phyloP scores from a whole-genome alignment of 2,888 invertebrate species.

The Prosopocoilus inquinatus region DNA sequence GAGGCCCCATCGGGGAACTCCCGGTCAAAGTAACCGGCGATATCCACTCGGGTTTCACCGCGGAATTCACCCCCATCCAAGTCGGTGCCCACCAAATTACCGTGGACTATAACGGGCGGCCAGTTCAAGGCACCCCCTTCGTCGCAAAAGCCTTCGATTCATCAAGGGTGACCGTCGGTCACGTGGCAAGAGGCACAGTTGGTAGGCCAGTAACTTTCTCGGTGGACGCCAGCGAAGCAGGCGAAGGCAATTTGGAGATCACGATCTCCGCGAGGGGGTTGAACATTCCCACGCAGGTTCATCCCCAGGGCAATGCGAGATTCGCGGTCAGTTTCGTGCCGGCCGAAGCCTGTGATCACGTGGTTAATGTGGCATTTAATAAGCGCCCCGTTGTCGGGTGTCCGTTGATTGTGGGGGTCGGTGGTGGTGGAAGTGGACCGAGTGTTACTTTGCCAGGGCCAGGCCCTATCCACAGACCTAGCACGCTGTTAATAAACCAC shows the following conservation, averaged over 20 bases:
- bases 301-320: constrained; percentile 67
- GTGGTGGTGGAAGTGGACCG: constrained; percentile 61
- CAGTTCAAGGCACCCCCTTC: constrained; percentile 87
- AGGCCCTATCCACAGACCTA: constrained; percentile 68
- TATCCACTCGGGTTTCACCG: constrained; percentile 82
- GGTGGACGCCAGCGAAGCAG: constrained; percentile 94
- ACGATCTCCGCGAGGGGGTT: constrained; percentile 91
- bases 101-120: constrained; percentile 87
- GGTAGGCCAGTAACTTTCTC: constrained; percentile 92
- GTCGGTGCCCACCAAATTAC: constrained; percentile 92
- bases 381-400: constrained; percentile 85
- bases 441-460: constrained; percentile 72
- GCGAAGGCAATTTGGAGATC: constrained; percentile 96
- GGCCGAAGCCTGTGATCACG: constrained; percentile 89
- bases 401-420: constrained; percentile 84
- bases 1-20: constrained; percentile 81
- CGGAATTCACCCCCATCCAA: constrained; percentile 87
- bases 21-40: constrained; percentile 89
- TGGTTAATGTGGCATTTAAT: constrained; percentile 96
- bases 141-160: constrained; percentile 92
- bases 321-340: constrained; percentile 97
- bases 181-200: constrained; percentile 77
- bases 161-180: constrained; percentile 74
- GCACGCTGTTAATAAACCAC: constrained; percentile 73
- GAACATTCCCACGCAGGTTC: constrained; percentile 85